Evolutionary conservation across 2,797 vertebrate species (phyloP), one percentile per base, ranked within the genome.

Genomic region (Syndactyla subalaris): DNA sequence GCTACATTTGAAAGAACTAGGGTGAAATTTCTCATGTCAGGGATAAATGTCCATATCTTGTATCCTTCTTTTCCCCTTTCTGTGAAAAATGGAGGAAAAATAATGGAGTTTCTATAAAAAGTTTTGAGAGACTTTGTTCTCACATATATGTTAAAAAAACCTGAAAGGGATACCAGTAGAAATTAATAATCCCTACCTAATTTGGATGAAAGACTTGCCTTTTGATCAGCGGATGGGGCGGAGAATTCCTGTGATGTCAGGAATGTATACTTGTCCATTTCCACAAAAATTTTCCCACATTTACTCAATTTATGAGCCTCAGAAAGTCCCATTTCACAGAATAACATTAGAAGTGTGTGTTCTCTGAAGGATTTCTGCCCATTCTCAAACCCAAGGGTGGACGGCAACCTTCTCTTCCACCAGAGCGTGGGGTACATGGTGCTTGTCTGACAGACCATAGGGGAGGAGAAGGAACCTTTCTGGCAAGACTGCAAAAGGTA

Each of bases 401-500:
- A 86, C 3, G 5, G 29, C 36, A 71, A 15, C 32, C 55, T 62
- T 62, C 19, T 58, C 15, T 86, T 23, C 34, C 54, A 45, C 20
- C 0, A 0, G 46, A 85, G 26, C 26, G 23, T 8, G 32, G 27
- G 29, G 11, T 39, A 14, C 0, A 0, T 38, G 29, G 12, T 77
- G 41, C 52, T 54, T 54, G 26, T 52, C 39, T 92, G 66, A 45
- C n/a, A 77, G 49, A 78, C 13, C 36, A 14, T 23, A 23, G 75
- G 59, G 89, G 46, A 67, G 52, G 30, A 94, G 58, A 62, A 79
- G 67, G 20, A 91, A 52, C 55, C 21, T 94, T 94, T 62, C 76
- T 85, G 48, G 51, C 19, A 70, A 83, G 74, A 55, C 66, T 78
- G 39, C 65, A 75, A 45, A 91, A 92, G 76, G 34, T 72, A 85